Percentiles rank a stretch among this genome's conserved stretches.
These are phyloP conservation scores for Sorex fumeus DNA, from an alignment of 2,113 vertebrate genomes.

Conservation along the genomic window DNA sequence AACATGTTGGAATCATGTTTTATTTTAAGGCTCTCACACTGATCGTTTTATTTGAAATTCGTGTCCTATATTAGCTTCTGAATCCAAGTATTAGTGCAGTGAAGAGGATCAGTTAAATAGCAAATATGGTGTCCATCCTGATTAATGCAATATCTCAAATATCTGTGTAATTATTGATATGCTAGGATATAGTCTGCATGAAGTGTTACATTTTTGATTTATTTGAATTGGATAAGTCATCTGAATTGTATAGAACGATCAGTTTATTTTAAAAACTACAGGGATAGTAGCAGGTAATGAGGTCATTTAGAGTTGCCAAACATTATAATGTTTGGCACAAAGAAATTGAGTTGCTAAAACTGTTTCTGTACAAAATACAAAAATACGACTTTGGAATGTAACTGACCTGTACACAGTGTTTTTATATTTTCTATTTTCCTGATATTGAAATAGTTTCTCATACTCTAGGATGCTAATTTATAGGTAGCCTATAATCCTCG, in stretches of 20 bases:
- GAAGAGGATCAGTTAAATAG: neutral
- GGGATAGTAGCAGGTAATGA: neutral
- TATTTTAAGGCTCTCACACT: slow-evolving; percentile 79
- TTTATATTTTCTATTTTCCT: neutral
- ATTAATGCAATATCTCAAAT: neutral
- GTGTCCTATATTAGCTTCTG: slow-evolving; percentile 73
- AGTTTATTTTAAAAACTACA: neutral
- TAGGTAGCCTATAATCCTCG: neutral
- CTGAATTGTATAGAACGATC: slow-evolving; percentile 5
- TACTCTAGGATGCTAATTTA: neutral
- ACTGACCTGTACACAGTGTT: neutral
- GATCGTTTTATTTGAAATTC: slow-evolving; percentile 75
- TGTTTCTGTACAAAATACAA: neutral
- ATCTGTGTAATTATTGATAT: slow-evolving; percentile 11
- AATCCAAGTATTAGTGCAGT: neutral
- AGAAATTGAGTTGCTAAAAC: neutral
- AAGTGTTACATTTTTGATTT: neutral
- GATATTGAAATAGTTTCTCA: neutral
- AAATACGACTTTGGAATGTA: neutral
- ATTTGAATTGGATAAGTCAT: slow-evolving; percentile 18
- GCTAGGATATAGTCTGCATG: neutral
- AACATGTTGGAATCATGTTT: slow-evolving; percentile 73
- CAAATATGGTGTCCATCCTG: neutral
- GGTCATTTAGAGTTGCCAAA: neutral
- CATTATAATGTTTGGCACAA: neutral